Evolutionary conservation across 2,113 vertebrate species (phyloP), one percentile per base, ranked within the genome.

Genomic region (Myrmecophaga tridactyla): DNA sequence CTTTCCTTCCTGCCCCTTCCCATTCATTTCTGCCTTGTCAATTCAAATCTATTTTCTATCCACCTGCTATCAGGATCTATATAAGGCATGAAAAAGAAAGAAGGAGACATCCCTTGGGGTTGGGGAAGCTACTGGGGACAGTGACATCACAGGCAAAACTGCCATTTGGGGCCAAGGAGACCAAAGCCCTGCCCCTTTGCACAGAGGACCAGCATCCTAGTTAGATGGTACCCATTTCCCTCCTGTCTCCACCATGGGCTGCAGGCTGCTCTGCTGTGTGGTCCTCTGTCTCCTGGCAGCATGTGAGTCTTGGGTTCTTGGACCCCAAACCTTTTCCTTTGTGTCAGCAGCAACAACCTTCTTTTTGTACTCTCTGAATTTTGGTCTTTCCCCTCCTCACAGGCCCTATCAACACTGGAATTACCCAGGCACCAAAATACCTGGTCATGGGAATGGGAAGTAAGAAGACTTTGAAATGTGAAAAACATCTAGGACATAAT

Each of bases 371-470:
- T 20, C 14, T 17, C 20, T 13, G 9, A 4, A 63, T 41, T 48
- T 25, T 39, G 31, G 20, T 20, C 10, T 34, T 53, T 87, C 62
- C 63, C 15, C 12, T 10, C 78, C 18, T 13, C 63, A 39, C 18
- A 92, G 89, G 36, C 10, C 25, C 63, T 2, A 21, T 25, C 18
- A n/a, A 82, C 7, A 8, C 69, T 15, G 75, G 25, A 60, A 21
- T 96, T 39, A 87, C 14, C 7, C 97, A 97, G 91, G 89, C 0
- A 15, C 78, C 56, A 9, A 93, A 60, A 70, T 8, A 63, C 20
- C 60, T 94, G 53, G 75, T 96, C 31, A 34, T 56, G 17, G 34
- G 0, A 7, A 43, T 1, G 6, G 77, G 41, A 1, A 56, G 2
- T 34, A 77, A 60, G 2, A 70, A 13, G 70, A 56, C 11, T 1